phyloP scores from a whole-genome alignment of 2,797 vertebrate species.

The Eidolon dupreanum region DNA sequence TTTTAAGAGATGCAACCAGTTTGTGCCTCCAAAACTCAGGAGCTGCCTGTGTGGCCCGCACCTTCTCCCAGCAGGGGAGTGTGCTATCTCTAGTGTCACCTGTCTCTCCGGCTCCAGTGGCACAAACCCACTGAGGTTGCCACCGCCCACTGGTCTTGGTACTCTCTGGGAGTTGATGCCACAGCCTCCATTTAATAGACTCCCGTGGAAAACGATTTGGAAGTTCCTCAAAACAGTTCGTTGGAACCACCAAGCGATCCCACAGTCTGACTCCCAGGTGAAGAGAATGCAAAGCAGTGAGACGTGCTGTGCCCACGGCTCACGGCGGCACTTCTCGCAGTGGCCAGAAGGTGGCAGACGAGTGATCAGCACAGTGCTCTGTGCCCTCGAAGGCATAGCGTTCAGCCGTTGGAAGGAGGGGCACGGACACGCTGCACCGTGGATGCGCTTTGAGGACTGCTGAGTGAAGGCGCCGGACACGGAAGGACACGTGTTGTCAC shows the following conservation, averaged over 20 bases:
- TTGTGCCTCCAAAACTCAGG: not conserved
- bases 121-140: not conserved
- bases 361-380: not conserved
- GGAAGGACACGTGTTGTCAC: not conserved
- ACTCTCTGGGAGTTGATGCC: not conserved
- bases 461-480: no score
- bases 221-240: not conserved
- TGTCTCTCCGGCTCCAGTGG: not conserved
- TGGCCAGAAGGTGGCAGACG: not conserved
- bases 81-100: not conserved
- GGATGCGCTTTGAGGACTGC: not conserved
- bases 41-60: not conserved
- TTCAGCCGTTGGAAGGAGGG: not conserved
- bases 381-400: fast-evolving
- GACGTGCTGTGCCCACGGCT: no score
- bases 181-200: not conserved
- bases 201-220: not conserved
- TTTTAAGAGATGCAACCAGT: not conserved
- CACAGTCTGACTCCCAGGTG: not conserved
- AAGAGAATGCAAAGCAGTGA: not conserved
- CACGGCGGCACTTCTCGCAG: not conserved
- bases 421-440: no score
- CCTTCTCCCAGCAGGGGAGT: not conserved
- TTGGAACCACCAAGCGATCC: not conserved
- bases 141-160: fast-evolving